Evolutionary conservation across 2,888 invertebrate genomes (phyloP), one percentile per base, ranked within the genome.

Genomic region (Toxonevra muliebris): DNA sequence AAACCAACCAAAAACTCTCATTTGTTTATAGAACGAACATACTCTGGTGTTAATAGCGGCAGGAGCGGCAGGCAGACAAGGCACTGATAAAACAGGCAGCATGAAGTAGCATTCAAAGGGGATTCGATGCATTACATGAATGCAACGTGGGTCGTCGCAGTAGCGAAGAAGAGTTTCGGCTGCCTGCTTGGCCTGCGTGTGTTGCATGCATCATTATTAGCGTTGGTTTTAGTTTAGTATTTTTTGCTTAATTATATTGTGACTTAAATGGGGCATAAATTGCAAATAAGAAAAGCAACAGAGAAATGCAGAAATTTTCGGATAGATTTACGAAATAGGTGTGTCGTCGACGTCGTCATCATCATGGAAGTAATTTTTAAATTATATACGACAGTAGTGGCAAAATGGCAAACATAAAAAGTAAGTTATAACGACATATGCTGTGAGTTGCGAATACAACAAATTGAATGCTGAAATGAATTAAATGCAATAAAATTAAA

Each of bases 251-350:
- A 83, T 83, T 83, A 83, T 30, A 30, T 76, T 76, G 71, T 75
- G 80, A 77, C 78, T 78, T 77, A 78, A 82, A 81, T 79, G 77
- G 77, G 76, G 77, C 78, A 82, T 79, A 80, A 82, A 82, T 78
- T 80, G 77, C 76, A 69, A 66, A 55, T 45, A 42, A 63, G 57
- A 11, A 54, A 15, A 45, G 20, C 11, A 9, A 15, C 17, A 40
- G 4, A 11, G 50, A 17, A n/a, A 42, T 54, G 43, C 13, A 13
- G 4, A 42, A 40, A n/a, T 53, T 12, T 4, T 48, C 11, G 48
- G 20, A 13, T 7, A 11, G 19, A 50, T 64, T 64, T 64, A 19
- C 50, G 40, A 41, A 19, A 52, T 15, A 19, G 61, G 61, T 41
- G 61, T n/a, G 61, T 20, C 48, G 50, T 30, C 61, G 66, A 1